These are phyloP conservation scores for Gallinago paraguaiae DNA, from an alignment of 2,113 vertebrate species.

Conservation along the genomic window DNA sequence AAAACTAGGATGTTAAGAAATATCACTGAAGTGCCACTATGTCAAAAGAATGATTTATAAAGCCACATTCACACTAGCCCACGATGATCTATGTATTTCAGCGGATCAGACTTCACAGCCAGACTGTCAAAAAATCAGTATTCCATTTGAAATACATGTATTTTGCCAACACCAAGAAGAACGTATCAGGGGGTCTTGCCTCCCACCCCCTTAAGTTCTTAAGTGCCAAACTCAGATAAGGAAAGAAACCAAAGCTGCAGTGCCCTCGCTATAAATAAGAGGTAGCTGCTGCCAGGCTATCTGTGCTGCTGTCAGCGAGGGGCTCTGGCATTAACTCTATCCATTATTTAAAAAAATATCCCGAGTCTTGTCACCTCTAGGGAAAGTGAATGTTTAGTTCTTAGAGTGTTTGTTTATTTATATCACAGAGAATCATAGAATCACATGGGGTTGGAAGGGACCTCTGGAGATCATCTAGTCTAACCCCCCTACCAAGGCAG, in stretches of 20 bases:
- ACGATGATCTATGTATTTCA: neutral
- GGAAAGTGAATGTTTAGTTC: neutral
- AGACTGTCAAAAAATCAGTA: neutral
- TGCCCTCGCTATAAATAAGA: neutral
- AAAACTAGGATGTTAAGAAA: conserved; percentile 17
- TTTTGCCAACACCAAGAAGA: neutral
- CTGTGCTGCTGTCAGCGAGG: neutral
- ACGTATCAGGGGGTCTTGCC: neutral
- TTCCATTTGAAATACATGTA: neutral
- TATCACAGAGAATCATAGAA: neutral
- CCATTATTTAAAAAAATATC: neutral
- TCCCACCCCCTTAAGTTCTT: neutral
- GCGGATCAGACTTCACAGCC: neutral
- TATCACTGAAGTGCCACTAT: conserved; percentile 2
- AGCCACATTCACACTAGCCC: neutral
- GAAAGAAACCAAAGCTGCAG: neutral
- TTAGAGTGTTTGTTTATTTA: neutral
- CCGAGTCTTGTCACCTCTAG: neutral
- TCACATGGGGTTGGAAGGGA: too few species aligned
- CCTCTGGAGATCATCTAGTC: too few species aligned
- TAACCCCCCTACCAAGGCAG: too few species aligned
- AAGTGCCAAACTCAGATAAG: neutral
- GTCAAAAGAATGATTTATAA: neutral
- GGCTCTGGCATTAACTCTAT: neutral
- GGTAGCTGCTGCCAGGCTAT: neutral